phyloP scores from a whole-genome alignment of 2,797 vertebrate genomes.

The Urosaurus nigricauda region DNA sequence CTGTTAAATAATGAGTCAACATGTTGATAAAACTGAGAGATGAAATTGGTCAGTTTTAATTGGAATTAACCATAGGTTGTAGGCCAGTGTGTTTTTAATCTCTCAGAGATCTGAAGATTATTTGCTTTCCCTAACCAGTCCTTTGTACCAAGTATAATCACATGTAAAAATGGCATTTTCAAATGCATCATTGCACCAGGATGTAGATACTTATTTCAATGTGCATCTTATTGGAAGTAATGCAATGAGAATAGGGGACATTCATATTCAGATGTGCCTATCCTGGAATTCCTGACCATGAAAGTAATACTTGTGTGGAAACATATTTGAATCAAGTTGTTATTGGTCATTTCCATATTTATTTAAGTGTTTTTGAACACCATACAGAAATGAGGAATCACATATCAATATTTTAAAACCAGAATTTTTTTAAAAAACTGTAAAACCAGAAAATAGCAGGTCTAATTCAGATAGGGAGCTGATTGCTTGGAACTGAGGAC shows the following conservation, averaged over 20 bases:
- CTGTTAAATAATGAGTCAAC: too few relatives aligned
- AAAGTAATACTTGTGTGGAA: neutral
- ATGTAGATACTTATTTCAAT: neutral
- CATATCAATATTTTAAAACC: neutral
- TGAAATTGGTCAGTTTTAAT: too few relatives aligned
- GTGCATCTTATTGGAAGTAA: neutral
- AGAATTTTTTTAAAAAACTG: neutral
- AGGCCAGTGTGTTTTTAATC: neutral
- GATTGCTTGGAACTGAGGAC: constrained; percentile 32
- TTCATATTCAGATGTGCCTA: neutral
- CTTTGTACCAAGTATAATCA: neutral
- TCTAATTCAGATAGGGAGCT: neutral
- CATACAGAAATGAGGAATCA: neutral
- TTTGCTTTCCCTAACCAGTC: neutral
- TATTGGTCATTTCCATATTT: neutral
- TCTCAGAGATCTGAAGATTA: neutral
- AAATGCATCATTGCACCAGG: neutral
- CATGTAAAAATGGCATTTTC: neutral
- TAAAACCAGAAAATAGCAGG: neutral
- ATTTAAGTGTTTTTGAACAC: neutral
- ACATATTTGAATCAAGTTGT: neutral
- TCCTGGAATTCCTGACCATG: too few relatives aligned
- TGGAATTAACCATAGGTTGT: neutral
- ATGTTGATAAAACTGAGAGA: too few relatives aligned
- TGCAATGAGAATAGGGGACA: neutral